Conservation (phyloP, 2,797 vertebrate species). For the Pseudomugil gertrudae region DNA sequence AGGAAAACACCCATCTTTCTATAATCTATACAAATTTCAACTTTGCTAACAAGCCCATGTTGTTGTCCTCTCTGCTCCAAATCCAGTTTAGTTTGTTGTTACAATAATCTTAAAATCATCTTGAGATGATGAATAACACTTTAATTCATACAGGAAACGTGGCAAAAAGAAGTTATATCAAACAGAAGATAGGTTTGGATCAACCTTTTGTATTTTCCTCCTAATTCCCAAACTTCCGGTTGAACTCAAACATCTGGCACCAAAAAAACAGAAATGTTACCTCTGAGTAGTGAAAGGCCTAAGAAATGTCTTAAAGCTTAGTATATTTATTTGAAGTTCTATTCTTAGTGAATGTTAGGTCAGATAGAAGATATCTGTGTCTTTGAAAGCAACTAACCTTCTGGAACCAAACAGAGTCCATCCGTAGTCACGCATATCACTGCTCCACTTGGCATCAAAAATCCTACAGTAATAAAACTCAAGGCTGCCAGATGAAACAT, state of each 20-base stretch:
- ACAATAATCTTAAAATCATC: conserved; percentile 47
- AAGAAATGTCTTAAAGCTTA: conserved; percentile 29
- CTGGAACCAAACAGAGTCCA: conserved; percentile 62
- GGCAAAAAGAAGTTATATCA: conserved; percentile 17
- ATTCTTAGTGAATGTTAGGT: conserved; percentile 63
- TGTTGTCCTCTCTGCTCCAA: conserved; percentile 24
- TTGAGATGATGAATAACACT: conserved; percentile 25
- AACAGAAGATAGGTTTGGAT: conserved; percentile 28
- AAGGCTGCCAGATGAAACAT: conserved; percentile 50
- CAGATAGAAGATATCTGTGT: conserved; percentile 65
- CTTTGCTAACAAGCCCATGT: conserved; percentile 35
- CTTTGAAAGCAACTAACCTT: conserved; percentile 64
- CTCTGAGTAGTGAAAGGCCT: conserved; percentile 33
- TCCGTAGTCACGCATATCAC: conserved; percentile 71
- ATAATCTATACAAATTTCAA: conserved; percentile 46
- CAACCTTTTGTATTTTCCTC: conserved; percentile 27
- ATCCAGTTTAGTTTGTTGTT: conserved; percentile 44
- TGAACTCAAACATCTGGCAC: conserved; percentile 52
- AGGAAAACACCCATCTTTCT: conserved; percentile 21
- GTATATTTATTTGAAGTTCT: conserved; percentile 63
- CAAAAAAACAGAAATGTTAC: conserved; percentile 42
- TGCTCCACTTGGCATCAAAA: conserved; percentile 67
- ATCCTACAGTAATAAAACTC: conserved; percentile 44
- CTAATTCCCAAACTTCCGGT: conserved; percentile 39
- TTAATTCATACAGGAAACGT: conserved; percentile 30